phyloP scores from a whole-genome alignment of 1,140 invertebrate species.

The Drosophila bipectinata region DNA sequence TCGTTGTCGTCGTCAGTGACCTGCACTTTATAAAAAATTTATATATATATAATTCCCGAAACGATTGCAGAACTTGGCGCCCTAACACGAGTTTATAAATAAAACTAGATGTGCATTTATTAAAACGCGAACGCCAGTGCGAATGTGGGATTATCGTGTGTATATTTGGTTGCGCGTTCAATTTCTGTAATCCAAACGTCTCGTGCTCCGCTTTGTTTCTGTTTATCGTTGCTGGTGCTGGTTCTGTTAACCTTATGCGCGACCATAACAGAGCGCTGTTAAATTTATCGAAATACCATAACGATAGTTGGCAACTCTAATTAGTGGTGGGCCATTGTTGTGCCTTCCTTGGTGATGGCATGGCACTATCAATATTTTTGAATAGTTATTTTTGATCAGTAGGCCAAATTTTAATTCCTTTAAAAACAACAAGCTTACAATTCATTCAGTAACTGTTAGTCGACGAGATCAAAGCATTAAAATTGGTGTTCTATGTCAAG shows the following conservation, averaged over 20 bases:
- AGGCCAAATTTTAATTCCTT: too few relatives aligned
- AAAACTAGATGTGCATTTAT: slow-evolving; percentile 69
- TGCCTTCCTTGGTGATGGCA: too few relatives aligned
- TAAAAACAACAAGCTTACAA: too few relatives aligned
- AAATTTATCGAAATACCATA: not conserved
- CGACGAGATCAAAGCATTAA: too few relatives aligned
- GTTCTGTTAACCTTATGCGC: not conserved
- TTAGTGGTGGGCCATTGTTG: not conserved
- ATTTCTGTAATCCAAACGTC: slow-evolving; percentile 31
- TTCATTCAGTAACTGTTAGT: too few relatives aligned
- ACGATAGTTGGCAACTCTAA: not conserved
- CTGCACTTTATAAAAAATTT: slow-evolving; percentile 25
- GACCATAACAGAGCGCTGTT: not conserved
- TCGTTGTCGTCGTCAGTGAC: slow-evolving; percentile 27
- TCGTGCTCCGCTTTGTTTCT: not conserved
- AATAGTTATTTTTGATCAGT: too few relatives aligned
- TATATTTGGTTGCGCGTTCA: slow-evolving; percentile 57
- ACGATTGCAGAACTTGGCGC: slow-evolving; percentile 18
- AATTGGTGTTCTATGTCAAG: too few relatives aligned
- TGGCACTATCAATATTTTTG: too few relatives aligned
- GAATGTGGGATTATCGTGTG: slow-evolving; percentile 28
- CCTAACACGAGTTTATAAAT: slow-evolving; percentile 68
- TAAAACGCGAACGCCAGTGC: slow-evolving; percentile 50
- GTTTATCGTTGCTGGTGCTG: not conserved
- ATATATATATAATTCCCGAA: slow-evolving; percentile 26